Conservation (phyloP, 2,888 invertebrate genomes). For the Pachydiplax longipennis region DNA sequence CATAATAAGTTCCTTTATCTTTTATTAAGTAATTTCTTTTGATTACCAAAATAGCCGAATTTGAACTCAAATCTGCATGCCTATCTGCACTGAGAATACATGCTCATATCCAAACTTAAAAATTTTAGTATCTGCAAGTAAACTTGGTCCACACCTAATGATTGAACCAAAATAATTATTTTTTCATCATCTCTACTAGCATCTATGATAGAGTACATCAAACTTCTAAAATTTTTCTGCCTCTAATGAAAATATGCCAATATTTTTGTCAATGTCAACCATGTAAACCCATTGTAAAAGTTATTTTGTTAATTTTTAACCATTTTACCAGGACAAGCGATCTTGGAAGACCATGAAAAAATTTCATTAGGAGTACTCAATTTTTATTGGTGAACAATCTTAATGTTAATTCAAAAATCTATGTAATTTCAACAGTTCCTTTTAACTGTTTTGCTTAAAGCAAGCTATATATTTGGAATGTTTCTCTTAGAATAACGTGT, state of each 20-base stretch:
- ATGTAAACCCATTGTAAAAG: background rate
- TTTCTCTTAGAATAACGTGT: background rate
- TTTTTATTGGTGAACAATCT: background rate
- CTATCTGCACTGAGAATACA: background rate
- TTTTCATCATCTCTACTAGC: background rate
- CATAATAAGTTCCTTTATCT: no score
- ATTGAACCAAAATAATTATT: slow-evolving; percentile 4
- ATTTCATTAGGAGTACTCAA: background rate
- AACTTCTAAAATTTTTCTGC: background rate
- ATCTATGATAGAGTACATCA: background rate
- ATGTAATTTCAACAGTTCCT: slow-evolving; percentile 24
- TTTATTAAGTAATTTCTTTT: no score
- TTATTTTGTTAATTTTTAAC: background rate
- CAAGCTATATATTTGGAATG: slow-evolving; percentile 5
- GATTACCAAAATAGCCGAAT: no score
- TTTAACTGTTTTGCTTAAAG: slow-evolving; percentile 10
- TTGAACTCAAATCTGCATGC: background rate
- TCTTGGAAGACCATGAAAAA: no score
- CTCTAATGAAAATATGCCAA: background rate
- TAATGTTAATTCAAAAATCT: background rate
- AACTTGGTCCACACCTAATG: background rate
- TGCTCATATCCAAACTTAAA: background rate
- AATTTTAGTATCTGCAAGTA: background rate
- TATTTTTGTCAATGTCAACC: slow-evolving; percentile 15
- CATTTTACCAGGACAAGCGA: background rate